Evolutionary conservation across 2,797 vertebrate species (phyloP).

Genomic region (Hypotaenidia okinawae): DNA sequence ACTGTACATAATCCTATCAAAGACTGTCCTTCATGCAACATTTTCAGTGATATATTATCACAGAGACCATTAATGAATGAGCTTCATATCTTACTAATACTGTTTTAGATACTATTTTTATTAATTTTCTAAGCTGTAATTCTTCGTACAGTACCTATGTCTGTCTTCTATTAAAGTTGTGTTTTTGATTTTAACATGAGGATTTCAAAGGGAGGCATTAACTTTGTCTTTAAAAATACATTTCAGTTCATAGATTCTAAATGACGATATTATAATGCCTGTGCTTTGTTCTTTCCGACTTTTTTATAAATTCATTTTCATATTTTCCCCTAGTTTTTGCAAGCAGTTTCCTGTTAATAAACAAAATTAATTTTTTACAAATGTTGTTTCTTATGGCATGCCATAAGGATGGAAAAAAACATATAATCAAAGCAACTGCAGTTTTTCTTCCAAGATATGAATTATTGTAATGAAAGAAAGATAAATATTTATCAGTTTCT

Average conservation of each 20-base stretch:
- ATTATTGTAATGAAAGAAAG: constrained; percentile 50
- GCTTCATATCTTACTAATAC: constrained; percentile 90
- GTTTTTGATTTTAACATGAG: constrained; percentile 80
- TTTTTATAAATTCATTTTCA: constrained; percentile 67
- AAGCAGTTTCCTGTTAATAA: constrained; percentile 66
- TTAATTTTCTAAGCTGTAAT: constrained; percentile 87
- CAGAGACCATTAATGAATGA: constrained; percentile 89
- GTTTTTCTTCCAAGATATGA: constrained; percentile 49
- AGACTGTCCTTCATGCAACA: constrained; percentile 93
- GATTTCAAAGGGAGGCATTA: constrained; percentile 77
- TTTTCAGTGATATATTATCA: constrained; percentile 93
- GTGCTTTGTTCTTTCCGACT: constrained; percentile 65
- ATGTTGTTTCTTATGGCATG: constrained; percentile 15
- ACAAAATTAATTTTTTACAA: constrained; percentile 59
- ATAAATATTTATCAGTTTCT: constrained; percentile 71
- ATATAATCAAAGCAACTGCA: constrained; percentile 56
- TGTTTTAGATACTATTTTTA: constrained; percentile 93
- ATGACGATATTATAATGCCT: constrained; percentile 68
- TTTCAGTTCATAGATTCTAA: constrained; percentile 71
- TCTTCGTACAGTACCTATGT: constrained; percentile 76
- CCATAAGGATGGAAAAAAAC: constrained; percentile 15
- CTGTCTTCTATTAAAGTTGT: constrained; percentile 81
- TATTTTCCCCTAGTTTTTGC: constrained; percentile 59
- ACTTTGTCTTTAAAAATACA: constrained; percentile 75
- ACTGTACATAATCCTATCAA: constrained; percentile 90